Evolutionary conservation across 2,113 vertebrate genomes (phyloP), one percentile per base, ranked within the genome.

Genomic region (Chlamydotis undulata): DNA sequence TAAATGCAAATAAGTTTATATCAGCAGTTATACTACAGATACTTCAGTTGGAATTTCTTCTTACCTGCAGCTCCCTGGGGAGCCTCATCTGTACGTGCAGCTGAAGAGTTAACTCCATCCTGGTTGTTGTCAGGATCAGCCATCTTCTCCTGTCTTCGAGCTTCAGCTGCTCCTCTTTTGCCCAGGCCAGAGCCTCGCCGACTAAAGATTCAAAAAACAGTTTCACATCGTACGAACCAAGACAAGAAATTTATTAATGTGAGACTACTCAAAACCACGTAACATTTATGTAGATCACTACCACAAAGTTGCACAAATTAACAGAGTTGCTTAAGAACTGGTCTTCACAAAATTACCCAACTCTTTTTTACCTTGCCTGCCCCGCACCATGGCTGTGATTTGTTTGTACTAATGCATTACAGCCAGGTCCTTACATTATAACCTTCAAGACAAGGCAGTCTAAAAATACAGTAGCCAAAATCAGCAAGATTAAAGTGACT

Each of bases 181-280:
- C 99, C 99, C 98, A 99, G 99, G 99, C 99, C 99, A 99, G 99
- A 99, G 99, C 99, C 99, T 98, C 99, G 99, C 98, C 99, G 99
- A 99, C 99, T 99, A 74, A 41, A 71, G 61, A 78, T 33, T 75
- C 43, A 97, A 83, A 69, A 95, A 41, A 21, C 19, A 33, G 12
- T 80, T 88, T 79, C 45, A 61, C 39, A 61, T 17, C 14, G 71
- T 45, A 60, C 5, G 9, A 84, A 63, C 50, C 53, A 41, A 29
- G 12, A 3, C 10, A 74, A 33, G 31, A 77, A 3, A 56, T 28
- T 39, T 49, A n/a, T 28, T 83, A 24, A 49, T 4, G 6, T 7
- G 17, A 80, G 43, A 17, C 59, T 53, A 79, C 75, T 83, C n/a
- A 84, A 90, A 73, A 21, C 17, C 22, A 52, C 5, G 0, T 19